These are phyloP conservation scores for Cotesia typhae DNA, from an alignment of 1,140 invertebrate species.

Conservation along the genomic window DNA sequence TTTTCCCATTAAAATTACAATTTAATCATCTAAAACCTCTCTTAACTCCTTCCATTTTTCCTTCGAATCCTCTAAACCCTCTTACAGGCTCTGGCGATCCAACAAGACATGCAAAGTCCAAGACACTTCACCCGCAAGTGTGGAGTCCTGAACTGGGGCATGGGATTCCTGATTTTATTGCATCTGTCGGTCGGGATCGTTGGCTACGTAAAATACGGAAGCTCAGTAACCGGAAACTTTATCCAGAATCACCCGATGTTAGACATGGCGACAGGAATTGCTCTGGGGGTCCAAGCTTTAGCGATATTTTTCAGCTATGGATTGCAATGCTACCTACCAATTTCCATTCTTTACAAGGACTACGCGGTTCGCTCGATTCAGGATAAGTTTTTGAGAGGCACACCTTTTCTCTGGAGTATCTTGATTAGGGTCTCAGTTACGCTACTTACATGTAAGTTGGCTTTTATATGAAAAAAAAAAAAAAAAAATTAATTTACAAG, in stretches of 20 bases:
- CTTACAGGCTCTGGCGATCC: conserved; percentile 45
- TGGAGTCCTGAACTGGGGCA: conserved; percentile 49
- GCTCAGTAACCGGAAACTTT: conserved; percentile 45
- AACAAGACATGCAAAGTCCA: conserved; percentile 47
- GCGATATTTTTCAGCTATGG: conserved; percentile 50
- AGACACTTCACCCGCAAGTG: conserved; percentile 44
- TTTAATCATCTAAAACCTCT: too few relatives aligned
- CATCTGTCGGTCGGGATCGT: conserved; percentile 42
- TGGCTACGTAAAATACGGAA: conserved; percentile 49
- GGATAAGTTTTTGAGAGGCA: conserved; percentile 36
- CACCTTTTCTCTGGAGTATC: conserved; percentile 43
- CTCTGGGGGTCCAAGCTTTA: conserved; percentile 46
- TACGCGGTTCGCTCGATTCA: conserved; percentile 43
- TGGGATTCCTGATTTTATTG: conserved; percentile 42
- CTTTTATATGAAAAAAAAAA: not conserved
- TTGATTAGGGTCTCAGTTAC: conserved; percentile 44
- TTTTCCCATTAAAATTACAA: too few relatives aligned
- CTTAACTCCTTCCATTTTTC: too few relatives aligned
- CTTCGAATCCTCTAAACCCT: too few relatives aligned
- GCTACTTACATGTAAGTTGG: conserved; percentile 42
- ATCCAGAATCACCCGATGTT: conserved; percentile 44
- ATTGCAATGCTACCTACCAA: conserved; percentile 49
- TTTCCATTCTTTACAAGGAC: conserved; percentile 42
- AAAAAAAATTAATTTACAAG: not conserved
- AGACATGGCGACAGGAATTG: conserved; percentile 40